Evolutionary conservation across 92 coral and sea anemone species (phyloP), one percentile per base, ranked within the genome.

Genomic region (Phenganax marumi): DNA sequence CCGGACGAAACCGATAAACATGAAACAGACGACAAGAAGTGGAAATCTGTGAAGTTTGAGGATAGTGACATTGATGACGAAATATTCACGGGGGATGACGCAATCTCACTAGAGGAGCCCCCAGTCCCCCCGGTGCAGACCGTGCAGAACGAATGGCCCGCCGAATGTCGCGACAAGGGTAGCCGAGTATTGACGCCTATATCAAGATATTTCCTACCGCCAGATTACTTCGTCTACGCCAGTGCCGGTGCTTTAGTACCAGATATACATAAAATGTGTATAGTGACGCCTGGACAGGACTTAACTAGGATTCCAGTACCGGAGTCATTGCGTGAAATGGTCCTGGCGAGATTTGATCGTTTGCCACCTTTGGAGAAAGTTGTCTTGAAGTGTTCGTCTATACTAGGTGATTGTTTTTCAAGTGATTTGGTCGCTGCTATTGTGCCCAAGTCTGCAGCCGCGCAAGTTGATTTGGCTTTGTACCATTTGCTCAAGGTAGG

Each of bases 261-360:
- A 0, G 91, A 89, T 80, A 92, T 94, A 12, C 77, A 82, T 6
- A 92, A 83, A 5, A 97, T 92, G 43, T 96, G 99, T 71, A 92
- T 96, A 52, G 76, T 96, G 13, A 84, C 87, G 16, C 97, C 99
- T 7, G 97, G 91, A 19, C 93, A 92, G 11, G 93, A 96, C 46
- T 73, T 96, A 55, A 86, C 97, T 13, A 88, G 87, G 64, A 91
- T 92, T 22, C 84, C 93, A 4, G 97, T 96, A 21, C 97, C 99
- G 64, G 99, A 92, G 39, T 96, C 97, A 48, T 92, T 96, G 11
- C 93, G 93, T 53, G 99, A 96, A 76, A 96, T 96, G 99, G 99
- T 96, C 7, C 90, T 96, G 50, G 97, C 99, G 14, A 85, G 99
- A 0, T 91, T 96, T 6, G 99, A 96, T 77, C 91, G 99, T 76